Evolutionary conservation across 2,797 vertebrate species (phyloP), one percentile per base, ranked within the genome.

Genomic region (Liparis tanakae): DNA sequence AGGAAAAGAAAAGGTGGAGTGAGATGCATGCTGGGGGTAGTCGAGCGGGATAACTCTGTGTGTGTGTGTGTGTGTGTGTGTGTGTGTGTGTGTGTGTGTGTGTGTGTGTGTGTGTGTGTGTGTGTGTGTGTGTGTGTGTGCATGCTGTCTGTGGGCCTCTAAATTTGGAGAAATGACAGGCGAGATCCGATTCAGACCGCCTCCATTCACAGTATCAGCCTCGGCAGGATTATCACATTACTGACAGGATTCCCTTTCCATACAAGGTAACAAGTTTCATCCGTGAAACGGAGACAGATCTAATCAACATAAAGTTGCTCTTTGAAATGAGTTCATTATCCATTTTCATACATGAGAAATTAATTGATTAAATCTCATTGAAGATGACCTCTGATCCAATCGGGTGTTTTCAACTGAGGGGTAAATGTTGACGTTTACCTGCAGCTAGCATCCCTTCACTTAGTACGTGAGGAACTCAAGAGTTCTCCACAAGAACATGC

Each of bases 241-340:
- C 85, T 78, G 84, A 80, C 78, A 89, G 83, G 73, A 79, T 87
- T 88, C 71, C 79, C 77, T 73, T 65, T 83, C 86, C 81, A 76
- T 78, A 88, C 70, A 89, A 76, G 80, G 82, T 67, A 87, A 83
- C 39, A 18, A 67, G 74, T 67, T 74, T 83, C 80, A 83, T 62
- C 71, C 66, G 20, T 77, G 79, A 86, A 82, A 84, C 7, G 7
- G 67, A 85, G 72, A 86, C 76, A 76, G 81, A 85, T 83, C 78
- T 82, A 74, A 89, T 87, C 70, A 70, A 82, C 48, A 41, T 37
- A 62, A 78, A 65, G 63, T 48, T n/a, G 60, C 73, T 67, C 85
- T 84, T 82, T 85, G 84, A 89, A 84, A 87, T 76, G 73, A 58
- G 59, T 82, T 81, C 65, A 76, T 76, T 74, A 79, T 84, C 78